Percentiles rank a stretch among this genome's conserved stretches.
Conservation (phyloP, 2,888 invertebrate species). For the Stenichneumon culpator region DNA sequence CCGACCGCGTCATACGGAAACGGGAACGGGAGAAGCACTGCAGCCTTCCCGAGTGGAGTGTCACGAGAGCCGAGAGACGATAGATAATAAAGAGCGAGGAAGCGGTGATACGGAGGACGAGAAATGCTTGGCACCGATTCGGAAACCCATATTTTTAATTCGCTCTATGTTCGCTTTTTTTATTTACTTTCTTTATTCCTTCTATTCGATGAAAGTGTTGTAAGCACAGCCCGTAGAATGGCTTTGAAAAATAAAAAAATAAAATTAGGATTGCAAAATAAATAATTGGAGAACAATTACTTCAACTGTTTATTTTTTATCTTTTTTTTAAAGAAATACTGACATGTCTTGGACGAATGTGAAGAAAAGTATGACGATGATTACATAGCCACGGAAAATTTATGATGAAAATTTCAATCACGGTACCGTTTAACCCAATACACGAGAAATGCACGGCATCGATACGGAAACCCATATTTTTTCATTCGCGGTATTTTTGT, state of each 20-base stretch:
- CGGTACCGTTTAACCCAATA: neutral
- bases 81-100: constrained; percentile 31
- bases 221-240: neutral
- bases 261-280: no score
- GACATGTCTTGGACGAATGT: neutral
- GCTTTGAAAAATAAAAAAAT: neutral
- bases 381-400: neutral
- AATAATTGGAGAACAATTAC: no score
- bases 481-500: neutral
- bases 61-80: constrained; percentile 37
- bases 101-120: neutral
- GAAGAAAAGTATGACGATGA: neutral
- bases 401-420: neutral
- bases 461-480: neutral
- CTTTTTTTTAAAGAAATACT: neutral
- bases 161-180: neutral
- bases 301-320: neutral
- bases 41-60: constrained; percentile 5
- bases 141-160: constrained; percentile 24
- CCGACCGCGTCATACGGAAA: constrained; percentile 7
- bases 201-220: neutral
- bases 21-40: constrained; percentile 30
- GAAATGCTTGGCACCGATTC: constrained; percentile 45
- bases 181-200: neutral
- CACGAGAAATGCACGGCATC: constrained; percentile 30